These are phyloP conservation scores for Xestobium rufovillosum DNA, from an alignment of 2,888 invertebrate species.

Conservation along the genomic window DNA sequence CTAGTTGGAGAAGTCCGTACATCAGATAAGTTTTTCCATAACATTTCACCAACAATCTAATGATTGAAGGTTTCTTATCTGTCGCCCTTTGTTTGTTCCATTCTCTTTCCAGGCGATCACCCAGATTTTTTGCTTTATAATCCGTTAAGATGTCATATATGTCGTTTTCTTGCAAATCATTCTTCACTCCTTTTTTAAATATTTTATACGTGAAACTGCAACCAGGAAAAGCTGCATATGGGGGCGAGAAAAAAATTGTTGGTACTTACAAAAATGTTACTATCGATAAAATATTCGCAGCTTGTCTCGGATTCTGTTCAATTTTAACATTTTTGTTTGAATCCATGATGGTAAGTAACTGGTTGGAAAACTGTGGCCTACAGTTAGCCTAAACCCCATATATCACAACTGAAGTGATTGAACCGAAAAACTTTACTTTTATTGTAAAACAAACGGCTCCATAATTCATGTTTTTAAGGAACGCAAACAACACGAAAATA, in stretches of 20 bases:
- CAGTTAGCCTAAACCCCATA: no score
- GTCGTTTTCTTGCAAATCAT: constrained; percentile 46
- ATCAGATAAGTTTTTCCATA: constrained; percentile 25
- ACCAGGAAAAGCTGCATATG: no score
- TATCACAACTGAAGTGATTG: no score
- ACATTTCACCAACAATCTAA: constrained; percentile 20
- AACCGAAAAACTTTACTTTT: no score
- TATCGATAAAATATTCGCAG: constrained; percentile 27
- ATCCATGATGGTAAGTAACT: no score
- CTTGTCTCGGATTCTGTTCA: constrained; percentile 29
- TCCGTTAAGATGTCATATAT: constrained; percentile 44
- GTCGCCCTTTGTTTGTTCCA: constrained; percentile 32
- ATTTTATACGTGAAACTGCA: constrained; percentile 41
- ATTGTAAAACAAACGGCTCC: no score
- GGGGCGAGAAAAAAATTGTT: no score
- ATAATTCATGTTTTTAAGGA: no score
- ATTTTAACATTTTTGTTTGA: no score
- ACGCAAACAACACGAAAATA: no score
- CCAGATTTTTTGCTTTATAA: constrained; percentile 43
- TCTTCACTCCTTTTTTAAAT: constrained; percentile 44
- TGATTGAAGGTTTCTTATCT: constrained; percentile 25
- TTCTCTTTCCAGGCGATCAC: constrained; percentile 40
- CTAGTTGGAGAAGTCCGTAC: constrained; percentile 25
- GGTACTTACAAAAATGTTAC: constrained; percentile 30
- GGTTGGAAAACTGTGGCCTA: no score